These are phyloP conservation scores for Hypomesus transpacificus DNA, from an alignment of 2,113 vertebrate genomes.

Conservation along the genomic window DNA sequence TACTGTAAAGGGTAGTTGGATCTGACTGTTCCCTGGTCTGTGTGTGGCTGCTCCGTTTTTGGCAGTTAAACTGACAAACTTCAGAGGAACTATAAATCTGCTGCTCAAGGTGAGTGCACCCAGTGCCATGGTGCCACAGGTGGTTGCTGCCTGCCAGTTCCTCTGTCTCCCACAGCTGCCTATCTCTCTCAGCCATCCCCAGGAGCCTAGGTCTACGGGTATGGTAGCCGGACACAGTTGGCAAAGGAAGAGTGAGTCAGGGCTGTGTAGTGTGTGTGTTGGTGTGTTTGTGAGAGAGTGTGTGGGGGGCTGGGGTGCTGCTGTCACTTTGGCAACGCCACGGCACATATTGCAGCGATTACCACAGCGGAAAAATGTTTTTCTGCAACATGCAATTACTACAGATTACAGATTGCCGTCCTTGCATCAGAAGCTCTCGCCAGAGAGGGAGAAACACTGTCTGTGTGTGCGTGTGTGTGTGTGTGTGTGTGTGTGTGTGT, in stretches of 20 bases:
- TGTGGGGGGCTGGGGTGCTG: slow-evolving; percentile 35
- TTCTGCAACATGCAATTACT: slow-evolving; percentile 83
- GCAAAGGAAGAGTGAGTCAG: slow-evolving; percentile 45
- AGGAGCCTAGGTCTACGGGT: slow-evolving; percentile 20
- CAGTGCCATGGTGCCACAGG: slow-evolving; percentile 48
- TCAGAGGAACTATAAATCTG: slow-evolving; percentile 55
- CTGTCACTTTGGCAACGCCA: slow-evolving; percentile 76
- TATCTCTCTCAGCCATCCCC: slow-evolving; percentile 25
- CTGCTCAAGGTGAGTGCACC: slow-evolving; percentile 55
- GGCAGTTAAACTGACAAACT: slow-evolving; percentile 68
- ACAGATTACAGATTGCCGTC: slow-evolving; percentile 79
- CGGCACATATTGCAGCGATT: slow-evolving; percentile 80
- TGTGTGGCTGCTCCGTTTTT: slow-evolving; percentile 51
- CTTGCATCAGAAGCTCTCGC: slow-evolving; percentile 72
- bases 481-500: slow-evolving; percentile 43
- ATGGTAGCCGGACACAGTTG: slow-evolving; percentile 37
- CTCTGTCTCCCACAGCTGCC: neutral
- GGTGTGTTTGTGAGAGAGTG: neutral
- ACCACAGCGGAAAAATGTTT: slow-evolving; percentile 81
- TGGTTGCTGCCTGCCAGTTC: slow-evolving; percentile 32
- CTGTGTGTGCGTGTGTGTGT: slow-evolving; percentile 17
- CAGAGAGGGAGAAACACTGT: slow-evolving; percentile 62
- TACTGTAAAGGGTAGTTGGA: too few relatives aligned
- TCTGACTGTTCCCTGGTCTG: slow-evolving; percentile 47
- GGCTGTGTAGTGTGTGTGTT: slow-evolving; percentile 27